These are phyloP conservation scores for Ispidina picta DNA, from an alignment of 2,797 vertebrate species.

Conservation along the genomic window DNA sequence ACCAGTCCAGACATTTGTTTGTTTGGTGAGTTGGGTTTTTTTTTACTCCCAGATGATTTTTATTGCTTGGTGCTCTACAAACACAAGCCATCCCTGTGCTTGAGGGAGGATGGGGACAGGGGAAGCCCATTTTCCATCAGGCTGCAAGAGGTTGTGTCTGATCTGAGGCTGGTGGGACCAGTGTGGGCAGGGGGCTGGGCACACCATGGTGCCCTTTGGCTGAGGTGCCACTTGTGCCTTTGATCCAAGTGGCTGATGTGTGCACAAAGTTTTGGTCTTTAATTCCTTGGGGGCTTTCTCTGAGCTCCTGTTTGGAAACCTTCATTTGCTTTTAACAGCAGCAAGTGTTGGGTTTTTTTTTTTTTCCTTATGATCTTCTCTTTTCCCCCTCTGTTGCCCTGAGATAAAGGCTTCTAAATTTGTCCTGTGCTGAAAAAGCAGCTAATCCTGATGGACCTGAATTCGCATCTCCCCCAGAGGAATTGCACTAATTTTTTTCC, in stretches of 20 bases:
- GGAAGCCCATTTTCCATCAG: neutral
- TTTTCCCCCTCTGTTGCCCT: constrained; percentile 53
- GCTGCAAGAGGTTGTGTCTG: neutral
- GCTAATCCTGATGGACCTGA: constrained; percentile 70
- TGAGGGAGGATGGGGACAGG: accelerated
- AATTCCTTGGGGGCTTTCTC: neutral
- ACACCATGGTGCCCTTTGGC: accelerated
- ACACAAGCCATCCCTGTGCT: neutral
- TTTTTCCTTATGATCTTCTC: constrained; percentile 35
- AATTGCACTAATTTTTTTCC: constrained; percentile 60
- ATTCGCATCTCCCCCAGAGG: constrained; percentile 49
- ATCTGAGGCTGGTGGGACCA: neutral
- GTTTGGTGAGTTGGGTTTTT: accelerated
- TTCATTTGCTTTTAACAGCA: constrained; percentile 41
- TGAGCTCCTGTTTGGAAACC: constrained; percentile 26
- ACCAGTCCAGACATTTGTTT: accelerated
- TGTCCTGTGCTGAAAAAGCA: constrained; percentile 65
- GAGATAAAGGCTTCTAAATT: constrained; percentile 71
- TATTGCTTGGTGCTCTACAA: accelerated
- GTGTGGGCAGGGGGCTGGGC: neutral
- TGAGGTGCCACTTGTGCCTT: accelerated
- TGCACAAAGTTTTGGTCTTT: neutral
- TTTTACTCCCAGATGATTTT: neutral
- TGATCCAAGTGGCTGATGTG: neutral
- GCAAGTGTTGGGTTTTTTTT: neutral